These are phyloP conservation scores for Chymomyza amoena DNA, from an alignment of 2,888 invertebrate genomes.

Conservation along the genomic window DNA sequence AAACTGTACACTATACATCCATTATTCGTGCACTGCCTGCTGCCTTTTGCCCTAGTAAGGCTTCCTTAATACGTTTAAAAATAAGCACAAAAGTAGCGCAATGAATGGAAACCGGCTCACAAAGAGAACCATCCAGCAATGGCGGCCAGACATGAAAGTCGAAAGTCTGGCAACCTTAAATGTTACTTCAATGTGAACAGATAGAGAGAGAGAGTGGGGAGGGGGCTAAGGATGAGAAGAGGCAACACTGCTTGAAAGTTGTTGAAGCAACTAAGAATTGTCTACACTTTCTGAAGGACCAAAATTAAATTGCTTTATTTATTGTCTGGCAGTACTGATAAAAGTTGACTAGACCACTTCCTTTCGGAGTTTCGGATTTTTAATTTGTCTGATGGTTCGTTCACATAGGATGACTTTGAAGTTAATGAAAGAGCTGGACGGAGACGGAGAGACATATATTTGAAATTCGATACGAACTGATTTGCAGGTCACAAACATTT, in stretches of 20 bases:
- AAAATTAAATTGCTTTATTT: background rate
- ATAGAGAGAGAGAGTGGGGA: too few relatives aligned
- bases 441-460: too few relatives aligned
- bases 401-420: too few relatives aligned
- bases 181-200: too few relatives aligned
- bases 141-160: background rate
- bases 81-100: conserved; percentile 46
- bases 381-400: background rate
- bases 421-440: too few relatives aligned
- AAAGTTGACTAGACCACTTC: background rate
- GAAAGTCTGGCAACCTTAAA: background rate
- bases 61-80: conserved; percentile 66
- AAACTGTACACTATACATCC: background rate
- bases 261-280: background rate
- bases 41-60: conserved; percentile 20
- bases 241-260: background rate
- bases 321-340: background rate
- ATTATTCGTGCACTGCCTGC: background rate
- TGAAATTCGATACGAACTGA: too few relatives aligned
- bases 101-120: conserved; percentile 21
- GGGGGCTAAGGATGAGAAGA: too few relatives aligned
- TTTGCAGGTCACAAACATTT: too few relatives aligned
- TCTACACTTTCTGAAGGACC: background rate
- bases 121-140: background rate
- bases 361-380: background rate